These are phyloP conservation scores for Petroica traversi DNA, from an alignment of 2,113 vertebrate genomes.

Conservation along the genomic window DNA sequence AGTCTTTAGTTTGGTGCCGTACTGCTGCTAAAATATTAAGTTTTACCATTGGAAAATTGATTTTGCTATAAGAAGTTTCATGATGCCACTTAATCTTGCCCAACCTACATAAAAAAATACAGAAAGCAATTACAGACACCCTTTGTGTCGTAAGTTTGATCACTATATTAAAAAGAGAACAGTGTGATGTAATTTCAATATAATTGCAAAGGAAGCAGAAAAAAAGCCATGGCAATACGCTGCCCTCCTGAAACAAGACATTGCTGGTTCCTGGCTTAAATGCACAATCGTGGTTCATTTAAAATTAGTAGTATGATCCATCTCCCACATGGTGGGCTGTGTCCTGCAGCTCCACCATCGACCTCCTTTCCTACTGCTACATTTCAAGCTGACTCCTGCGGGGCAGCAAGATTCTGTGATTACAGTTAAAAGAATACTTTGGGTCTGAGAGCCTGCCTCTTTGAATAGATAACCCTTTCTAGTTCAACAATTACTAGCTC, in stretches of 20 bases:
- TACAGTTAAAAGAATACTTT: constrained; percentile 23
- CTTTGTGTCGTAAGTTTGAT: constrained; percentile 62
- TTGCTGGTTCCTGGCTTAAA: constrained; percentile 24
- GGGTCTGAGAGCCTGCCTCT: neutral
- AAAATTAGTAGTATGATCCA: constrained; percentile 25
- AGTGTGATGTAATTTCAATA: constrained; percentile 49
- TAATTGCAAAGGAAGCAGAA: constrained; percentile 49
- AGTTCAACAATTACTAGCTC: neutral
- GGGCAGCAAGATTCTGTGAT: constrained; percentile 26
- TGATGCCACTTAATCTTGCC: constrained; percentile 64
- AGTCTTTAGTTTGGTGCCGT: constrained; percentile 14
- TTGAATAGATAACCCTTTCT: constrained; percentile 13
- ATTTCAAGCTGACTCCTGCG: constrained; percentile 11
- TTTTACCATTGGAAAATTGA: constrained; percentile 69
- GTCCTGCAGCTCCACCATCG: constrained; percentile 19
- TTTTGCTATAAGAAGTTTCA: constrained; percentile 68
- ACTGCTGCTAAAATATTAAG: constrained; percentile 58
- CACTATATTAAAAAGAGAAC: constrained; percentile 69
- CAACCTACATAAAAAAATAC: constrained; percentile 55
- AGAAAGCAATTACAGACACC: constrained; percentile 57
- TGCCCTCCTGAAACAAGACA: constrained; percentile 33
- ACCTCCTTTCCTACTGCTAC: constrained; percentile 38
- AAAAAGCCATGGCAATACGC: constrained; percentile 20
- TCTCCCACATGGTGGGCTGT: neutral
- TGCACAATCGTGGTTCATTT: constrained; percentile 43